phyloP scores from a whole-genome alignment of 2,888 invertebrate species.

The Gastracanthus pulcherrimus region DNA sequence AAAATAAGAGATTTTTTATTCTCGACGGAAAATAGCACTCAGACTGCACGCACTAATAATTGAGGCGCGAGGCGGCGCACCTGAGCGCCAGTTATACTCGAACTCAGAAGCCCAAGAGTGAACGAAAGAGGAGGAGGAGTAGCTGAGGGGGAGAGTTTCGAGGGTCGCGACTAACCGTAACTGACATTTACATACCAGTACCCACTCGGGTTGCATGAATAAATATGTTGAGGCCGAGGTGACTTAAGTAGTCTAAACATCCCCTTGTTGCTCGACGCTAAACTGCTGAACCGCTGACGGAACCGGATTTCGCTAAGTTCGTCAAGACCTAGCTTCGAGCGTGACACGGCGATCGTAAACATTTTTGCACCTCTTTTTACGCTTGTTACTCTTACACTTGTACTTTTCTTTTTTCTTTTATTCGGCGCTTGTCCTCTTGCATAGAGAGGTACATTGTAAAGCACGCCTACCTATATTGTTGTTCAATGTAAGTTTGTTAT shows the following conservation, averaged over 20 bases:
- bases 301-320: slow-evolving; percentile 27
- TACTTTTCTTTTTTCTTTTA: not conserved
- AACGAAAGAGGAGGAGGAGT: not conserved
- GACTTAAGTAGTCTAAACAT: slow-evolving; percentile 68
- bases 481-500: not conserved
- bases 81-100: slow-evolving; percentile 20
- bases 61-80: slow-evolving; percentile 9
- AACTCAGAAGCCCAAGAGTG: not conserved
- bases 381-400: not conserved
- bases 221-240: slow-evolving; percentile 62
- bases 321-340: not conserved
- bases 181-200: slow-evolving; percentile 68
- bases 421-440: not conserved
- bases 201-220: slow-evolving; percentile 64
- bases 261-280: slow-evolving; percentile 45
- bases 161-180: slow-evolving; percentile 61
- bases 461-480: not conserved
- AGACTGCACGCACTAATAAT: slow-evolving; percentile 25
- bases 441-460: not conserved
- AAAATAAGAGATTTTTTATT: not conserved
- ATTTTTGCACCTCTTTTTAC: not conserved
- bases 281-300: slow-evolving; percentile 11
- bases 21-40: not conserved
- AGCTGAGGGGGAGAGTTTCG: not conserved
- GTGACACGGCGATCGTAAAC: not conserved